Evolutionary conservation across 2,888 invertebrate genomes (phyloP).

Genomic region (Sturmia bella): DNA sequence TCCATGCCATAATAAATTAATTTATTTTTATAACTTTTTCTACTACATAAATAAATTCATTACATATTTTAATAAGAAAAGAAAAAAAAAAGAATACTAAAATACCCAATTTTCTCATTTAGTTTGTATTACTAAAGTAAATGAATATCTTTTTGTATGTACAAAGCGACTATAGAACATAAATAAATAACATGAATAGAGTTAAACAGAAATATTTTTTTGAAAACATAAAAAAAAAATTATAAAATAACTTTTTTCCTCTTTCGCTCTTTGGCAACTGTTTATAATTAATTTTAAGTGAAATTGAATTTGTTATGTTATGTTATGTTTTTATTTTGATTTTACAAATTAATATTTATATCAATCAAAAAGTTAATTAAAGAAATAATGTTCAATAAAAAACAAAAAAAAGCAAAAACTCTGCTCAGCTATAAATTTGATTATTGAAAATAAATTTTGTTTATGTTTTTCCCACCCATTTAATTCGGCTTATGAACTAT

Average conservation of each 20-base stretch:
- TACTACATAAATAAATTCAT: conserved; percentile 16
- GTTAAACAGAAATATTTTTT: conserved; percentile 40
- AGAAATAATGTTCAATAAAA: conserved; percentile 21
- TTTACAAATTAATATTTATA: conserved; percentile 24
- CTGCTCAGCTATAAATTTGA: conserved; percentile 25
- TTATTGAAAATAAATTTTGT: conserved; percentile 42
- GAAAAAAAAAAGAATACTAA: not conserved
- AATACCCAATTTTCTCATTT: conserved; percentile 15
- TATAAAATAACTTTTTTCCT: conserved; percentile 46
- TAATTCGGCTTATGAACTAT: too few relatives aligned
- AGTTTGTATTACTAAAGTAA: conserved; percentile 21
- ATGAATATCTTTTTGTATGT: conserved; percentile 38
- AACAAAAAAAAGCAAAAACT: conserved; percentile 14
- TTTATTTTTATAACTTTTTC: conserved; percentile 36
- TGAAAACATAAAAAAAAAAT: conserved; percentile 17
- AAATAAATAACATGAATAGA: conserved; percentile 47
- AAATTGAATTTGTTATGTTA: conserved; percentile 60
- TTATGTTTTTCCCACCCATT: not conserved
- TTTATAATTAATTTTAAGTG: conserved; percentile 56
- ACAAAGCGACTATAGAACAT: conserved; percentile 42
- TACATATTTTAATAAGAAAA: conserved; percentile 8
- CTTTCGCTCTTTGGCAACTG: conserved; percentile 64
- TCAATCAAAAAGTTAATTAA: conserved; percentile 38
- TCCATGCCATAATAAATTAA: conserved; percentile 10
- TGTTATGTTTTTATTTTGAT: conserved; percentile 49